phyloP scores from a whole-genome alignment of 2,888 invertebrate species.

The Cataglyphis livida region DNA sequence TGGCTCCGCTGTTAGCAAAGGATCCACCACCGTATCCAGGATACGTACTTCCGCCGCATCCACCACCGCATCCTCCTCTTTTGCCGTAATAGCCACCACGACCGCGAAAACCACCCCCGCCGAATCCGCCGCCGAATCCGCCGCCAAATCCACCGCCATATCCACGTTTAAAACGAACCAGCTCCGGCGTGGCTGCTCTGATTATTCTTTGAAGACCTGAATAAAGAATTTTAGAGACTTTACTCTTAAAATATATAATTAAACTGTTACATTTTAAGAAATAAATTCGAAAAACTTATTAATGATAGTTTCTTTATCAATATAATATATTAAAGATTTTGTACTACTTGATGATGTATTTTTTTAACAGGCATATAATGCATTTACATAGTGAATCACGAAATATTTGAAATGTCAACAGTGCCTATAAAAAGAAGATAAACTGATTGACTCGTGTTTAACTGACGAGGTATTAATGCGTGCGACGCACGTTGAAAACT shows the following conservation, averaged over 20 bases:
- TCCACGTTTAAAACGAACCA: slow-evolving; percentile 43
- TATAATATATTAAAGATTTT: neutral
- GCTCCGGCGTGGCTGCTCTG: slow-evolving; percentile 62
- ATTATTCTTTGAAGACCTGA: slow-evolving; percentile 53
- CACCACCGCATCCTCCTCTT: neutral
- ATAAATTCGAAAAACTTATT: neutral
- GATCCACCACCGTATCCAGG: slow-evolving; percentile 37
- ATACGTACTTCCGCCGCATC: neutral
- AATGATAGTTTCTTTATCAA: neutral
- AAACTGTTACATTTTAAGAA: neutral
- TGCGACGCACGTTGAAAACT: neutral
- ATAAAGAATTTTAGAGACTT: neutral
- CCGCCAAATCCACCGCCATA: slow-evolving; percentile 54
- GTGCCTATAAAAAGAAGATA: neutral
- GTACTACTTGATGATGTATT: neutral
- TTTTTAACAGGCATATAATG: neutral
- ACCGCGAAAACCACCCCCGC: slow-evolving; percentile 29
- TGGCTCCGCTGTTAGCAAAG: slow-evolving; percentile 60
- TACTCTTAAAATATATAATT: neutral
- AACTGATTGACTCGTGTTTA: neutral
- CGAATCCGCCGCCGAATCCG: slow-evolving; percentile 53
- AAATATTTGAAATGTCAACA: neutral
- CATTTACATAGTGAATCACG: neutral
- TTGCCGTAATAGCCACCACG: slow-evolving; percentile 44
- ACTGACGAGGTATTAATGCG: neutral